These are phyloP conservation scores for Lithophane ornitopus DNA, from an alignment of 2,888 invertebrate genomes.

Conservation along the genomic window DNA sequence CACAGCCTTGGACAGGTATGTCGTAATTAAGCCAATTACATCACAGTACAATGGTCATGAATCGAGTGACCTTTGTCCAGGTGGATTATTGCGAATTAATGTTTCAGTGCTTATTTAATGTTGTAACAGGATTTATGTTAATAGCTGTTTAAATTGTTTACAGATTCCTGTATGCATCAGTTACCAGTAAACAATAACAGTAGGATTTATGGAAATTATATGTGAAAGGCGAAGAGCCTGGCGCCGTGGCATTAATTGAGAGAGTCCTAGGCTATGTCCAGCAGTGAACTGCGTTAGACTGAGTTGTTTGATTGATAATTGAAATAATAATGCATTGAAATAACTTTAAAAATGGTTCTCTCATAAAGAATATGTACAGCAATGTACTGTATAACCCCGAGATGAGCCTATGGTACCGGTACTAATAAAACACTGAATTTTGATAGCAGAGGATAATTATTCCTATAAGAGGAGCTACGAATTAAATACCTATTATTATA, in stretches of 20 bases:
- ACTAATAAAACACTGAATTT: too few relatives aligned
- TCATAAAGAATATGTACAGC: too few relatives aligned
- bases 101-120: conserved; percentile 2
- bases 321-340: background rate
- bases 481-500: too few relatives aligned
- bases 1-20: conserved; percentile 44
- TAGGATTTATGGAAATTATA: background rate
- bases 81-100: conserved; percentile 21
- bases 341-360: background rate
- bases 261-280: background rate
- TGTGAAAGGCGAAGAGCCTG: background rate
- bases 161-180: background rate
- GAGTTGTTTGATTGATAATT: too few relatives aligned
- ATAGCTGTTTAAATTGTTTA: background rate
- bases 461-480: too few relatives aligned
- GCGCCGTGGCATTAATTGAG: too few relatives aligned
- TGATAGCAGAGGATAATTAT: too few relatives aligned
- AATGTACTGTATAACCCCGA: too few relatives aligned
- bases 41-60: conserved; percentile 29
- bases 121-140: background rate
- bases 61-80: conserved; percentile 30
- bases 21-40: conserved; percentile 49
- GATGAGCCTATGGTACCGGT: too few relatives aligned
- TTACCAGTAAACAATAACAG: background rate
- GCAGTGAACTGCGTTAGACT: background rate